These are phyloP conservation scores for Apeira syringaria DNA, from an alignment of 2,888 invertebrate genomes.

Conservation along the genomic window DNA sequence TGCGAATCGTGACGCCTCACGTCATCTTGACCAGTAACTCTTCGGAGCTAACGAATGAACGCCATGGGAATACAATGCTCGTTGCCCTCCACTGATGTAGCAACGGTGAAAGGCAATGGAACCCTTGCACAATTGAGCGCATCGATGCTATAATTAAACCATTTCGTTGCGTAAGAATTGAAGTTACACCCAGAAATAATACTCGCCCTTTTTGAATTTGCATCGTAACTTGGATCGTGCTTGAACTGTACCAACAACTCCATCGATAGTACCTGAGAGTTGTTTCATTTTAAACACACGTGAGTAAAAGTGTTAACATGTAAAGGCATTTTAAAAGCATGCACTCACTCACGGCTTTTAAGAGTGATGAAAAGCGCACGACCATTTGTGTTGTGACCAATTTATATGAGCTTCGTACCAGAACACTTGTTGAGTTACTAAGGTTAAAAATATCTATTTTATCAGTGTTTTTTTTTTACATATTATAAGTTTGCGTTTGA, in stretches of 20 bases:
- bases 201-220: slow-evolving; percentile 28
- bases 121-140: slow-evolving; percentile 39
- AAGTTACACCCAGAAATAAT: slow-evolving; percentile 14
- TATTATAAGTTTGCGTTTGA: too few species aligned
- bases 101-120: slow-evolving; percentile 45
- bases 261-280: neutral
- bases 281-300: too few species aligned
- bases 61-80: slow-evolving; percentile 46
- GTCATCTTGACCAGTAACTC: slow-evolving; percentile 27
- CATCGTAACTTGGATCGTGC: slow-evolving; percentile 20
- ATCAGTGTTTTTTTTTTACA: too few species aligned
- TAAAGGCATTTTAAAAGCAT: too few species aligned
- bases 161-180: slow-evolving; percentile 29
- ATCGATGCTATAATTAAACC: slow-evolving; percentile 43
- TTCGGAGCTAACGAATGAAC: slow-evolving; percentile 36
- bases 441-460: too few species aligned
- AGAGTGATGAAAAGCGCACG: too few species aligned
- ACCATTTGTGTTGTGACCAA: too few species aligned
- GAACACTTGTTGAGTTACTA: too few species aligned
- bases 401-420: too few species aligned
- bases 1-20: slow-evolving; percentile 30
- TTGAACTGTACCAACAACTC: slow-evolving; percentile 20
- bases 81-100: slow-evolving; percentile 32
- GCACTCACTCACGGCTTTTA: too few species aligned
- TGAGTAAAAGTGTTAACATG: too few species aligned